Evolutionary conservation across 1,140 invertebrate species (phyloP).

Genomic region (Drosophila tani): DNA sequence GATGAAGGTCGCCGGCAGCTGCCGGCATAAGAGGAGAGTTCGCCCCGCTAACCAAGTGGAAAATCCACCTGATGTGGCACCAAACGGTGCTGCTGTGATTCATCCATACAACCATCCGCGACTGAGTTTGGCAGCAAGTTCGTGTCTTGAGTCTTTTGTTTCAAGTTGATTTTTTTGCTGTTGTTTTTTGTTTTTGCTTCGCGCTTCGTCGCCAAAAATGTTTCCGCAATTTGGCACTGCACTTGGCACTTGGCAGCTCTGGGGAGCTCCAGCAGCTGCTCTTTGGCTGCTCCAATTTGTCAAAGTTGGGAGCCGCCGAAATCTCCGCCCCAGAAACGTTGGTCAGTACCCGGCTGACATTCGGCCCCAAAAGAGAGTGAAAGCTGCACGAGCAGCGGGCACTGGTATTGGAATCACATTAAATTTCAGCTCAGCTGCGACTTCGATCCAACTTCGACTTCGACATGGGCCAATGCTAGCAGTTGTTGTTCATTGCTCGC

Average conservation of each 20-base stretch:
- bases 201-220: conserved; percentile 60
- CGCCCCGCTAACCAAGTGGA: conserved; percentile 43
- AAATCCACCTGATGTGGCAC: conserved; percentile 50
- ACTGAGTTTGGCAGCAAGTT: conserved; percentile 56
- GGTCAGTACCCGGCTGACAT: conserved; percentile 58
- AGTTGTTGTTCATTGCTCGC: conserved; percentile 65
- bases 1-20: conserved; percentile 43
- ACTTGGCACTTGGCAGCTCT: conserved; percentile 56
- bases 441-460: conserved; percentile 57
- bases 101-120: conserved; percentile 18
- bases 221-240: conserved; percentile 74
- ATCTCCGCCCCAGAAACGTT: conserved; percentile 37
- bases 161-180: conserved; percentile 31
- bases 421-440: conserved; percentile 79
- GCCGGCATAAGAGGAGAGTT: conserved; percentile 2
- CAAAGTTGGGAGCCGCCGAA: conserved; percentile 29
- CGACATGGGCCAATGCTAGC: conserved; percentile 74
- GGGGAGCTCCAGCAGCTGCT: conserved; percentile 21
- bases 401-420: conserved; percentile 50
- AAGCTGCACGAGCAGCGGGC: conserved; percentile 69
- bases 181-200: conserved; percentile 24
- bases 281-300: conserved; percentile 68
- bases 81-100: conserved; percentile 44
- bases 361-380: conserved; percentile 79
- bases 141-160: conserved; percentile 76